These are phyloP conservation scores for Yasuhikotakia modesta DNA, from an alignment of 2,797 vertebrate genomes.

Conservation along the genomic window DNA sequence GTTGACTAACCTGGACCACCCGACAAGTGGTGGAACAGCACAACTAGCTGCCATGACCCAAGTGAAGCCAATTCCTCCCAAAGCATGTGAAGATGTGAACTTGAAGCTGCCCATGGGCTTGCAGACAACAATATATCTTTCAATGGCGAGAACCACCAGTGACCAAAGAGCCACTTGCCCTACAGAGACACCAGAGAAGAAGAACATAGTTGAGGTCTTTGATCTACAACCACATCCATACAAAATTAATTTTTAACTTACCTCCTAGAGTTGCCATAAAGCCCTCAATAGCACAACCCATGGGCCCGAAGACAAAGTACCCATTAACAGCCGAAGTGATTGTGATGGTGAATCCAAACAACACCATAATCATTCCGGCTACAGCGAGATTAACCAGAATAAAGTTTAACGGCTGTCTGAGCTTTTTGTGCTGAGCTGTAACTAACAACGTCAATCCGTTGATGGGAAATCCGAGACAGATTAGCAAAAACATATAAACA, in stretches of 20 bases:
- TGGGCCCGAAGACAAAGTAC: conserved; percentile 78
- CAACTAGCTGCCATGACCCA: conserved; percentile 80
- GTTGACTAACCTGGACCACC: conserved; percentile 81
- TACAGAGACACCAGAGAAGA: conserved; percentile 41
- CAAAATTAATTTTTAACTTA: conserved; percentile 51
- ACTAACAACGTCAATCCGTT: conserved; percentile 78
- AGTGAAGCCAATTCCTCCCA: conserved; percentile 74
- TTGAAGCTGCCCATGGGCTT: conserved; percentile 86
- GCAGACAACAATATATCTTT: conserved; percentile 80
- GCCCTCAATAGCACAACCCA: conserved; percentile 73
- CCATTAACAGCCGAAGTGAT: conserved; percentile 74
- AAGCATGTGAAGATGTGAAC: conserved; percentile 72
- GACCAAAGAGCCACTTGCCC: conserved; percentile 73
- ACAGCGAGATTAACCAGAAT: conserved; percentile 83
- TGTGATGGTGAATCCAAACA: conserved; percentile 81
- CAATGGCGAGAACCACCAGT: conserved; percentile 74
- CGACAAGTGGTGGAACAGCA: conserved; percentile 75
- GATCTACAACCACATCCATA: not conserved
- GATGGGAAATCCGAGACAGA: conserved; percentile 79
- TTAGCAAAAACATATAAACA: conserved; percentile 81
- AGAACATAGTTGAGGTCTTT: not conserved
- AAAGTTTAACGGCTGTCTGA: conserved; percentile 81
- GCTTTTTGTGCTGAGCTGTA: conserved; percentile 82
- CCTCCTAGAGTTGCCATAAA: conserved; percentile 82
- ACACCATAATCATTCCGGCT: conserved; percentile 79